phyloP scores from a whole-genome alignment of 2,888 invertebrate genomes.

The Bimastos eiseni region DNA sequence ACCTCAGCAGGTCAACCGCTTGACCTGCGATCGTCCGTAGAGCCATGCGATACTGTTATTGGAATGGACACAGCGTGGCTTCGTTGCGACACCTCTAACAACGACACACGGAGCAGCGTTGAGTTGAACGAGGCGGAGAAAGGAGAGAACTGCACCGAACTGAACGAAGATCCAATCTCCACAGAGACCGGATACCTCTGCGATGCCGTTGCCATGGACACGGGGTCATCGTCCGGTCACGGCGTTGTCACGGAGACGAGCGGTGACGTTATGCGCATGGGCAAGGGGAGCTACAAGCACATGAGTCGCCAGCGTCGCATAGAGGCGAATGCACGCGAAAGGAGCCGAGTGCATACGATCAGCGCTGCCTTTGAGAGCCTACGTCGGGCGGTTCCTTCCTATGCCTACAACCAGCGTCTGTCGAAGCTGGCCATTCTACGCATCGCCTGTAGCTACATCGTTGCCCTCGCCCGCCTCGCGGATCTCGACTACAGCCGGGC shows the following conservation, averaged over 20 bases:
- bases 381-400: conserved; percentile 80
- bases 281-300: conserved; percentile 79
- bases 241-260: background rate
- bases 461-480: conserved; percentile 79
- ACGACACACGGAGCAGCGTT: background rate
- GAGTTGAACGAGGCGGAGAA: background rate
- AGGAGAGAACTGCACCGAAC: no score
- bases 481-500: conserved; percentile 71
- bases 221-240: background rate
- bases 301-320: conserved; percentile 88
- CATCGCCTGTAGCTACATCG: conserved; percentile 90
- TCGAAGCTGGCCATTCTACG: conserved; percentile 87
- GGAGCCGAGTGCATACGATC: conserved; percentile 90
- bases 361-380: conserved; percentile 91
- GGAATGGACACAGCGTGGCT: background rate
- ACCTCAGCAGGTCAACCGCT: background rate
- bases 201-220: background rate
- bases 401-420: conserved; percentile 88
- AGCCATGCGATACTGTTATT: background rate
- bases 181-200: background rate
- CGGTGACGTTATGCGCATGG: background rate
- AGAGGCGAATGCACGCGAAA: conserved; percentile 89
- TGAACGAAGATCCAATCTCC: background rate
- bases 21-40: background rate
- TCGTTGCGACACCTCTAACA: background rate